Conservation (phyloP, 2,113 vertebrate species). For the Chroicocephalus ridibundus region DNA sequence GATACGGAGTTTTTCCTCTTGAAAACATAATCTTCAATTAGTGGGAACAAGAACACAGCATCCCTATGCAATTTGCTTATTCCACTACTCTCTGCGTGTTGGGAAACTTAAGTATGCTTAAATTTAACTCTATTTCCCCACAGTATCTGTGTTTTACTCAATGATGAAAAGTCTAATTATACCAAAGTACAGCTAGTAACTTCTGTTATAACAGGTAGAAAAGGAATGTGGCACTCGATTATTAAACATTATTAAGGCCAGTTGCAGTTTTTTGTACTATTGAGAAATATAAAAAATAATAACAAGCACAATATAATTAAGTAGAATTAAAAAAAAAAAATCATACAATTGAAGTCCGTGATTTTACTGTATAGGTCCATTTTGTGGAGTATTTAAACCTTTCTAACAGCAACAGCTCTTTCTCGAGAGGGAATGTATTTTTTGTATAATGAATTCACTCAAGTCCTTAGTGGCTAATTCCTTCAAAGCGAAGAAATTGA, state of each 20-base stretch:
- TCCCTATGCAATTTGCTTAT: slow-evolving; percentile 13
- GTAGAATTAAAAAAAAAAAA: neutral
- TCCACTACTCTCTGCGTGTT: neutral
- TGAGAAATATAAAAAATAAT: neutral
- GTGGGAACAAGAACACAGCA: neutral
- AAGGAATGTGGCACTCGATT: neutral
- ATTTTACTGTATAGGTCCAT: neutral
- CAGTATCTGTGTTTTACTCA: neutral
- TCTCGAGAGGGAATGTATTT: neutral
- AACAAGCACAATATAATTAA: neutral
- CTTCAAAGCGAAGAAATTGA: neutral
- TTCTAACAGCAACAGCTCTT: neutral
- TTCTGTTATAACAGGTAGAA: neutral
- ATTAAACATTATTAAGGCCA: neutral
- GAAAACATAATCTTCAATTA: slow-evolving; percentile 34
- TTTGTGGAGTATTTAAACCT: neutral
- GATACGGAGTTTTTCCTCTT: neutral
- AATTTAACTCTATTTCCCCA: neutral
- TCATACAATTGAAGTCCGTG: neutral
- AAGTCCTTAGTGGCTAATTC: neutral
- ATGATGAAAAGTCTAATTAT: neutral
- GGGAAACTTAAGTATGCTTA: neutral
- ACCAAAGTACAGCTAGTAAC: neutral
- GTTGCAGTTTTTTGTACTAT: neutral
- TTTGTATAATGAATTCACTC: neutral